Base-by-base conservation (phyloP, 2,797 vertebrate species). In the Sebastes melanostomus region DNA sequence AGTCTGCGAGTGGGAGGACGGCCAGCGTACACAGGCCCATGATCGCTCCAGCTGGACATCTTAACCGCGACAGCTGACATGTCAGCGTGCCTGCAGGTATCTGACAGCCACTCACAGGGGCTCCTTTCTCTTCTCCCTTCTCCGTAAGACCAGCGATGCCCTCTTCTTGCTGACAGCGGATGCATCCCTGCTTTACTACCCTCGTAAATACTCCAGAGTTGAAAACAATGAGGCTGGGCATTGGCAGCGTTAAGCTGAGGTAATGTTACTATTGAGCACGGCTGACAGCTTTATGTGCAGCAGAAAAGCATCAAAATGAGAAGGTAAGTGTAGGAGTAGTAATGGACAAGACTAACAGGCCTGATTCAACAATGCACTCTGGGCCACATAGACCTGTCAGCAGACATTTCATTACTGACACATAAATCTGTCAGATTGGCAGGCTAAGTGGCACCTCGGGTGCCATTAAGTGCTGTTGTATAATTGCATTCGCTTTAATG, bases 381-480 rank as follows among this genome's bases (percentile, higher is more conserved):
- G 74, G 81, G 79, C 77, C 81, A 70, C 69, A 24, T 5, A 77
- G 83, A 77, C 55, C 77, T 68, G 86, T 92, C 91, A 85, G 90
- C 86, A 78, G 82, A 80, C 89, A 82, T 92, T 94, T 94, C 88
- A 92, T 94, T 92, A 93, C 78, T 58, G 84, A 72, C 85, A 74
- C 81, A 90, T 91, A 85, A 89, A 91, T 86, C 89, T 87, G 82
- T 86, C 82, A 82, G 79, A 87, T 52, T 54, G 66, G 56, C 65
- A 74, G 66, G 69, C 75, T 91, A 91, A 93, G 87, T 91, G 85
- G 89, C 90, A 91, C 88, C 86, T 75, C 5, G 75, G 90, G 87
- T 75, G 76, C 70, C 76, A 83, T 92, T 91, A 91, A 87, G 81
- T 61, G 82, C 80, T 76, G 79, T 72, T 86, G 66, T 72, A 85